phyloP scores from a whole-genome alignment of 2,797 vertebrate species.

The Monodelphis domestica region DNA sequence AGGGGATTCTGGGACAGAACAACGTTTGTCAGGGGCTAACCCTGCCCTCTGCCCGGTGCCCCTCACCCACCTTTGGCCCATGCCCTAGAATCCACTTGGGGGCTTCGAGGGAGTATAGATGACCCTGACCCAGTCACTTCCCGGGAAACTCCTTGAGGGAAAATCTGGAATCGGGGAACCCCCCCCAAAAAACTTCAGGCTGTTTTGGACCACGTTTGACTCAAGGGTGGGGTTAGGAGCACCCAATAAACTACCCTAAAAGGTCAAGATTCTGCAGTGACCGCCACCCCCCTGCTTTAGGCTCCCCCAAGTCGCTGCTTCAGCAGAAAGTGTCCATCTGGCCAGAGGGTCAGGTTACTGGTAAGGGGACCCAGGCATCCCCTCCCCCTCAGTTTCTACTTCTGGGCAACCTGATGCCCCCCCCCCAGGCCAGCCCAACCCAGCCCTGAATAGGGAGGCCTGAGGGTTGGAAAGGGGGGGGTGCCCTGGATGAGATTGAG shows the following conservation, averaged over 20 bases:
- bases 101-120: slow-evolving; percentile 57
- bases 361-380: slow-evolving; percentile 65
- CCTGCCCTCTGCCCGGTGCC: neutral
- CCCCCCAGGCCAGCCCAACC: neutral
- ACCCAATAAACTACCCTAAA: slow-evolving; percentile 19
- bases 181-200: neutral
- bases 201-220: slow-evolving; percentile 10
- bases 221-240: slow-evolving; percentile 6
- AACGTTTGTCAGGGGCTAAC: neutral
- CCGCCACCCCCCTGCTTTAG: slow-evolving; percentile 40
- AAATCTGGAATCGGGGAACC: slow-evolving; percentile 5
- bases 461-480: neutral
- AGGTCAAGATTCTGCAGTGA: slow-evolving; percentile 57
- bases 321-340: slow-evolving; percentile 75
- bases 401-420: slow-evolving; percentile 1
- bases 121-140: slow-evolving; percentile 29
- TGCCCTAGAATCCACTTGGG: neutral
- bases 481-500: slow-evolving; percentile 17
- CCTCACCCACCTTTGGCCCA: neutral
- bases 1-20: no score
- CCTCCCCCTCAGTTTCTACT: slow-evolving; percentile 2
- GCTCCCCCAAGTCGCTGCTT: slow-evolving; percentile 66
- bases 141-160: slow-evolving; percentile 56
- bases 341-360: slow-evolving; percentile 70
- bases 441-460: neutral